A percentile compares a stretch with the other conserved stretches of the same genome.
phyloP scores from a whole-genome alignment of 2,797 vertebrate genomes.

The Sebastes hopkinsi region DNA sequence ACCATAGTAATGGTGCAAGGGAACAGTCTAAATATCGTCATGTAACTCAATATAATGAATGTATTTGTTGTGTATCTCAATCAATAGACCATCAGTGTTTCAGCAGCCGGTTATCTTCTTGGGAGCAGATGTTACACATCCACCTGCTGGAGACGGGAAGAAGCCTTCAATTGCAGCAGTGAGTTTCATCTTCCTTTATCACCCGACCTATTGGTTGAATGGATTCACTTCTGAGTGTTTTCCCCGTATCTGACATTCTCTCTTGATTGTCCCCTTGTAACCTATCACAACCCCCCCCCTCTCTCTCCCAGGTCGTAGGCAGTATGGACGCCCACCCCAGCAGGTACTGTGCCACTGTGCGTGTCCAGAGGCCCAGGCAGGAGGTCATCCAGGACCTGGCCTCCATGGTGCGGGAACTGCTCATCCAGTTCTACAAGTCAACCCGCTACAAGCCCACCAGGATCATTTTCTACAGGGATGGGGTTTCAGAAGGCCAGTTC shows the following conservation, averaged over 20 bases:
- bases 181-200: conserved; percentile 54
- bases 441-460: conserved; percentile 98
- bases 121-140: conserved; percentile 98
- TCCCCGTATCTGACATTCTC: not conserved
- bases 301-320: conserved; percentile 89
- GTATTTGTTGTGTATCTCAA: not conserved
- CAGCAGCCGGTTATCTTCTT: conserved; percentile 99
- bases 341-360: conserved; percentile 97
- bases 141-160: conserved; percentile 97
- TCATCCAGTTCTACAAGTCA: conserved; percentile 99
- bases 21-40: not conserved
- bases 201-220: not conserved
- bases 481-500: conserved; percentile 98
- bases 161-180: conserved; percentile 98
- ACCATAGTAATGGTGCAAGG: not conserved
- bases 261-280: not conserved
- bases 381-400: conserved; percentile 98
- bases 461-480: conserved; percentile 98
- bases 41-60: not conserved
- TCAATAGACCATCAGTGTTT: conserved; percentile 89
- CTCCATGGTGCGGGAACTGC: conserved; percentile 97
- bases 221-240: not conserved
- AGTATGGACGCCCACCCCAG: conserved; percentile 99
- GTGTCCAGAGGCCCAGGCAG: conserved; percentile 96
- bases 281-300: not conserved